A percentile compares a stretch with the other conserved stretches of the same genome.
phyloP scores from a whole-genome alignment of 92 coral and sea anemone species.

The Meandrina meandrites region DNA sequence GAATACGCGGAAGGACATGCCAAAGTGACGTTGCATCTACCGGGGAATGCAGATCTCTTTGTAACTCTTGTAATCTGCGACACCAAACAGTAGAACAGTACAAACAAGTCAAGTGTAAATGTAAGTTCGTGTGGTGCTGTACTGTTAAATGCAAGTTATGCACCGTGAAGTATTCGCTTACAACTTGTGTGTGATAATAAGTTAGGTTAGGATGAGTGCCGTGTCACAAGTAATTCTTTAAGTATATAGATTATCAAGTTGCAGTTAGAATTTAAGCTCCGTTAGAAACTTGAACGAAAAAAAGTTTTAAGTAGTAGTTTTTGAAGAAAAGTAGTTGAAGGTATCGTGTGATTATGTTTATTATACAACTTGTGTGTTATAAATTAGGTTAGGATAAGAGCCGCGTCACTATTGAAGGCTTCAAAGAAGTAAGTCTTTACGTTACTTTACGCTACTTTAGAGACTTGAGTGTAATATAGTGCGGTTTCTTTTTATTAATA shows the following conservation, averaged over 20 bases:
- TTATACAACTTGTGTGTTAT: too few relatives aligned
- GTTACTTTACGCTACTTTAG: too few relatives aligned
- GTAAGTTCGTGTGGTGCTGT: not conserved
- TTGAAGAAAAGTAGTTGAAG: too few relatives aligned
- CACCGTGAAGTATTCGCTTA: not conserved
- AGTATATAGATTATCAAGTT: not conserved
- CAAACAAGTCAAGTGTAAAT: not conserved
- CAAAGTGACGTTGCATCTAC: not conserved
- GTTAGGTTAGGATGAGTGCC: not conserved
- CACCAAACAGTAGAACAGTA: not conserved
- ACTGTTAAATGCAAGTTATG: not conserved
- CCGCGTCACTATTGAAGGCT: too few relatives aligned
- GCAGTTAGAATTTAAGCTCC: not conserved
- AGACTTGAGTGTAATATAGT: too few relatives aligned
- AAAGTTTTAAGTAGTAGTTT: not conserved
- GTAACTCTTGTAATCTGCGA: not conserved
- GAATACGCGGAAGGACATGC: not conserved
- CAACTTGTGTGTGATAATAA: not conserved
- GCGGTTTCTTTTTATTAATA: too few relatives aligned
- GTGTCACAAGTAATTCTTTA: too few relatives aligned
- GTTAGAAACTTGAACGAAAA: not conserved
- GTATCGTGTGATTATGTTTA: too few relatives aligned
- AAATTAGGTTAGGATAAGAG: too few relatives aligned
- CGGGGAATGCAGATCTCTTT: not conserved
- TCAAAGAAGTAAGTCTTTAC: too few relatives aligned